Percentiles rank a stretch among this genome's conserved stretches.
Evolutionary conservation across 2,888 invertebrate genomes (phyloP).

Genomic region (Caenorhabditis uteleia): DNA sequence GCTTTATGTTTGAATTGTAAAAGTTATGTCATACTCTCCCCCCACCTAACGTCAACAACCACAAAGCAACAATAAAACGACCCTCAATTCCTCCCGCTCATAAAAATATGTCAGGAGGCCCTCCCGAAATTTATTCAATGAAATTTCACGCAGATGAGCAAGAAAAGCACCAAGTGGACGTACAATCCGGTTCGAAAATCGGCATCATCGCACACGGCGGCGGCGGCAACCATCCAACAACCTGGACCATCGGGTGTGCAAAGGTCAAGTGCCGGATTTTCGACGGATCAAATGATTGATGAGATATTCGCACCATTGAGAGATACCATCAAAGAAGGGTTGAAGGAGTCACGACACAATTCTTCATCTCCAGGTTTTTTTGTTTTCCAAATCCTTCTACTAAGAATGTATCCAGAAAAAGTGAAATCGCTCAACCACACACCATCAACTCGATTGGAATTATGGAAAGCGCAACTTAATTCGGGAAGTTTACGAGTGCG

Average conservation of each 20-base stretch:
- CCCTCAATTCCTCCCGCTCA: too few species aligned
- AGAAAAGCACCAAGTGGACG: conserved; percentile 26
- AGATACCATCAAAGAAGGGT: conserved; percentile 29
- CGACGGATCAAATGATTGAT: conserved; percentile 34
- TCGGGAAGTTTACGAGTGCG: conserved; percentile 31
- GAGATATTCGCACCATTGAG: conserved; percentile 38
- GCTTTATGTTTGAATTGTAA: conserved; percentile 34
- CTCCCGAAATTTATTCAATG: not conserved
- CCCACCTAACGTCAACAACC: too few species aligned
- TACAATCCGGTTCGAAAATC: conserved; percentile 10
- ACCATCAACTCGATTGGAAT: conserved; percentile 38
- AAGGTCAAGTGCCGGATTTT: conserved; percentile 21
- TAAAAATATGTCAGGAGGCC: too few species aligned
- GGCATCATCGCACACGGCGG: conserved; percentile 19
- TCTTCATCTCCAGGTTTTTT: conserved; percentile 36
- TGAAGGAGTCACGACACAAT: conserved; percentile 21
- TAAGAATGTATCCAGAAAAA: conserved; percentile 23
- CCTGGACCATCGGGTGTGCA: conserved; percentile 12
- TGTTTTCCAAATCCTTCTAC: not conserved
- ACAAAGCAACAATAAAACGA: too few species aligned
- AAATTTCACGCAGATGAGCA: conserved; percentile 28
- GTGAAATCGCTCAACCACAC: conserved; percentile 27
- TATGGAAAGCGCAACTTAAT: conserved; percentile 52
- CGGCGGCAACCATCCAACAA: conserved; percentile 7
- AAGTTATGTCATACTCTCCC: conserved; percentile 28